Percentiles rank a stretch among this genome's conserved stretches.
phyloP scores from a whole-genome alignment of 1,140 invertebrate genomes.

The Sycobia sp. region DNA sequence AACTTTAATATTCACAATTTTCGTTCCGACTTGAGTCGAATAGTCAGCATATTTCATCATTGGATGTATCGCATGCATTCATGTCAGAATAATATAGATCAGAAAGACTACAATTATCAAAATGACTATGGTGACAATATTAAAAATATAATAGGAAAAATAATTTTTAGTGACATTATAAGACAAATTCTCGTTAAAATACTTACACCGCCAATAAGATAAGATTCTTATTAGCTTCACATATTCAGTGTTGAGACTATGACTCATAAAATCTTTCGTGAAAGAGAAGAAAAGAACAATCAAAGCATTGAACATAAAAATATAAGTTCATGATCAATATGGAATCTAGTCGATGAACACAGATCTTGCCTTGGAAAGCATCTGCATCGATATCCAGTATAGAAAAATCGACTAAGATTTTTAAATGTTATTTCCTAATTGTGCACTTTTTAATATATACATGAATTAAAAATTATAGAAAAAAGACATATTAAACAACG shows the following conservation, averaged over 20 bases:
- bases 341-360: conserved; percentile 28
- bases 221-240: neutral
- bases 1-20: conserved; percentile 27
- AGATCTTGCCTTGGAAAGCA: conserved; percentile 15
- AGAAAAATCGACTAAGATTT: conserved; percentile 27
- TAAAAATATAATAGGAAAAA: conserved; percentile 18
- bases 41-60: conserved; percentile 27
- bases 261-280: neutral
- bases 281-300: conserved; percentile 28
- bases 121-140: conserved; percentile 29
- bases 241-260: neutral
- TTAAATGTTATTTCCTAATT: conserved; percentile 18
- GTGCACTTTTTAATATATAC: conserved; percentile 8
- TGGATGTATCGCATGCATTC: conserved; percentile 21
- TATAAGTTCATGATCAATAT: conserved; percentile 19
- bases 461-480: conserved; percentile 6
- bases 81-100: neutral
- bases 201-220: conserved; percentile 16
- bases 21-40: conserved; percentile 27
- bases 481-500: conserved; percentile 8
- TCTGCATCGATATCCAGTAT: neutral
- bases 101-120: neutral
- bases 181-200: conserved; percentile 2
- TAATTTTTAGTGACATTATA: conserved; percentile 18
- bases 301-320: conserved; percentile 15